Evolutionary conservation across 2,113 vertebrate genomes (phyloP).

Genomic region (Mungos mungo): DNA sequence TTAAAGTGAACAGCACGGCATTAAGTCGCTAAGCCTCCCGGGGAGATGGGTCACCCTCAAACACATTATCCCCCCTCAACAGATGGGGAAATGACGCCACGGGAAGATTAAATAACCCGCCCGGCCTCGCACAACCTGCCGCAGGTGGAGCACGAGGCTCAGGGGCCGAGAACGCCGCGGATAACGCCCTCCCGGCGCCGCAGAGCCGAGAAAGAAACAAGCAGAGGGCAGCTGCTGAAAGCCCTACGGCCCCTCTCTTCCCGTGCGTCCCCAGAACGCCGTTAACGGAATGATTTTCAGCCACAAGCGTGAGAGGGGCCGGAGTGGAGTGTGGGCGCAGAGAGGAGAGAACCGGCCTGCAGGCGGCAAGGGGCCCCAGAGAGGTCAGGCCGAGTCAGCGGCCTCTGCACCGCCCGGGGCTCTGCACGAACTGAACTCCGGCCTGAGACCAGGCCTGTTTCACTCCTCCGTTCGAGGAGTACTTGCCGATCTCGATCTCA

Average conservation of each 20-base stretch:
- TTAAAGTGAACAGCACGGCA: conserved; percentile 39
- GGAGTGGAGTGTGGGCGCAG: too few relatives aligned
- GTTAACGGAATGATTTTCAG: too few relatives aligned
- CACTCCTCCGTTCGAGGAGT: too few relatives aligned
- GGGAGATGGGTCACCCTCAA: conserved; percentile 65
- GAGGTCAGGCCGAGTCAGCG: neutral
- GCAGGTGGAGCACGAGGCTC: conserved; percentile 14
- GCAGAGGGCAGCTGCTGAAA: too few relatives aligned
- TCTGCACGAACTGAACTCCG: neutral
- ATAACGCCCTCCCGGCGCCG: neutral
- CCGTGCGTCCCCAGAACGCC: too few relatives aligned
- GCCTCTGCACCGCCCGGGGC: neutral
- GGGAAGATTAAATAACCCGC: conserved; percentile 75
- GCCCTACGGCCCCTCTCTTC: too few relatives aligned
- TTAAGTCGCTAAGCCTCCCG: conserved; percentile 62
- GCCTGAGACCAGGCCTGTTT: neutral
- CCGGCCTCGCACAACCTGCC: conserved; percentile 17
- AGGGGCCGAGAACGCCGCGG: neutral
- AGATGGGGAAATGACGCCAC: conserved; percentile 76
- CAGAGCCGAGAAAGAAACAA: neutral
- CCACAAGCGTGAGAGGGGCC: too few relatives aligned
- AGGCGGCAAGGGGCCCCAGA: neutral
- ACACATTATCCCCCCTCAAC: conserved; percentile 69
- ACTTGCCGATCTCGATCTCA: too few relatives aligned
- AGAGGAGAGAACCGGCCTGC: too few relatives aligned